Conservation (phyloP, 2,888 invertebrate genomes). For the Epistrophella euchroma region DNA sequence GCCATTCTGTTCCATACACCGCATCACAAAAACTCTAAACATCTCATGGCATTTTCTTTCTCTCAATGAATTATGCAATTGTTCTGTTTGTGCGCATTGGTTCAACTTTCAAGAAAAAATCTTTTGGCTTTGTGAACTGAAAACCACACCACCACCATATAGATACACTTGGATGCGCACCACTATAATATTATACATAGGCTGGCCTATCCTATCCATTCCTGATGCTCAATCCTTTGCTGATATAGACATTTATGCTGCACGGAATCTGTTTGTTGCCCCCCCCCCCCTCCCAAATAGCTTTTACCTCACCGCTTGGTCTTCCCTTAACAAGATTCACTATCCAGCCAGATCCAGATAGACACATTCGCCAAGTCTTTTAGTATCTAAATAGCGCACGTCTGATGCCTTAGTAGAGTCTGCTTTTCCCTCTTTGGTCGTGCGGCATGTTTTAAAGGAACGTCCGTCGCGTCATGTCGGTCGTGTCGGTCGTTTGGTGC, state of each 20-base stretch:
- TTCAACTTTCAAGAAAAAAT: conserved; percentile 32
- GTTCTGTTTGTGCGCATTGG: conserved; percentile 33
- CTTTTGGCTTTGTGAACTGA: conserved; percentile 45
- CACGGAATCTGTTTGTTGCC: conserved; percentile 64
- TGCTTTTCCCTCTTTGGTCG: neutral
- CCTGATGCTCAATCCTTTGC: conserved; percentile 18
- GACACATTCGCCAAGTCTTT: conserved; percentile 16
- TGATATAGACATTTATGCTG: conserved; percentile 45
- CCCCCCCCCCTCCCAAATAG: too few species aligned
- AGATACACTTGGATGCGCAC: conserved; percentile 26
- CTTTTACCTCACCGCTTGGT: neutral
- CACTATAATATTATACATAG: neutral
- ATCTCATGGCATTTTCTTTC: conserved; percentile 4
- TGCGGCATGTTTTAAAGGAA: conserved; percentile 29
- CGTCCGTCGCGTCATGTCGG: neutral
- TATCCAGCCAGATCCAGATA: conserved; percentile 5
- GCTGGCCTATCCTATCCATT: neutral
- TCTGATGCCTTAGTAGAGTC: conserved; percentile 3
- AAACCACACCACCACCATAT: conserved; percentile 35
- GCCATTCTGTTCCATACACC: neutral
- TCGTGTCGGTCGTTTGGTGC: conserved; percentile 39
- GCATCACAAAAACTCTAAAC: neutral
- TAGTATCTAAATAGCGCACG: conserved; percentile 47
- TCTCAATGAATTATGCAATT: conserved; percentile 65
- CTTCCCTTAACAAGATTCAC: conserved; percentile 14